Base-by-base conservation (phyloP, 2,113 vertebrate genomes). In the Rhinolophus ferrumequinum region DNA sequence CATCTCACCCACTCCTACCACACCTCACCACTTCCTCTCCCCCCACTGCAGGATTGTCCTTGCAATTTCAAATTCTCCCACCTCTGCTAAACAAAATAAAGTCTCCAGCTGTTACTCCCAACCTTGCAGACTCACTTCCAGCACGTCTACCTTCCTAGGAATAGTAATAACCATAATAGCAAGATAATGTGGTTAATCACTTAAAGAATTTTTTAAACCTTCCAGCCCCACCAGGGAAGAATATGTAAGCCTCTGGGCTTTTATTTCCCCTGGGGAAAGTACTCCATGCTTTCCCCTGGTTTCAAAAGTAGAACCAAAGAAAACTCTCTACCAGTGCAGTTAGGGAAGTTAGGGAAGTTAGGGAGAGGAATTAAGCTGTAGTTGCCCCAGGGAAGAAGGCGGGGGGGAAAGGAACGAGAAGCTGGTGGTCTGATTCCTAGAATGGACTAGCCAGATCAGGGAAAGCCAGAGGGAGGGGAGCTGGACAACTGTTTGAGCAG, bases 251-350 rank as follows among this genome's bases (percentile, higher is more conserved):
- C 41, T 88, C 82, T 12, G 33, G 67, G 21, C 5, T 83, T 88
- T 82, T 80, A 92, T 64, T 92, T 86, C 18, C 62, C 80, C 56
- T 52, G 19, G 14, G 8, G 33, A 66, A 33, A 35, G 44, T 86
- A 89, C 8, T 35, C 79, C 56, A 41, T 30, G 90, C 44, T 70
- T 85, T 52, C 67, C 54, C 52, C 5, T 19, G 60, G 22, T 82
- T 90, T 91, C 73, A 75, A 95, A 82, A 79, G 44, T 56, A 26
- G 28, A 84, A 76, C 30, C 28, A 73, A 72, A 90, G 21, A 77
- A 87, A 83, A 73, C 12, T 90, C 22, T 69, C 60, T 22, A 88
- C 41, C 50, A 15, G 3, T 66, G 30, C 10, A 35, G 58, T 89
- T 58, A 66, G 15, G 22, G 33, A 86, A 75, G 8, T 50, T 54